Evolutionary conservation across 2,113 vertebrate species (phyloP).

Genomic region (Dermatemys mawii): DNA sequence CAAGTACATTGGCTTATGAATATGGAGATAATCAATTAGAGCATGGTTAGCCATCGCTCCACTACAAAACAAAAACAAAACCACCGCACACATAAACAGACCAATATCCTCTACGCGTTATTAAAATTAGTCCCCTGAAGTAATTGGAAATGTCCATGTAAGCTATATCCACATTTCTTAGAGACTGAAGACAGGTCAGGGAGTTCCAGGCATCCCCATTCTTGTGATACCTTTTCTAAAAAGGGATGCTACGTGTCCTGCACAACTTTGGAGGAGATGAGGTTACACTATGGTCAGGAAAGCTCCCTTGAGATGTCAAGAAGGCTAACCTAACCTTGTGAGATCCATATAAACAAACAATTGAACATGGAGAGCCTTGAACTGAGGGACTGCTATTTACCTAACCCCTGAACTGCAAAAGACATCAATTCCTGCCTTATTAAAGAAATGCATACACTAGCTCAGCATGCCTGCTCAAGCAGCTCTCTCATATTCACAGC

Average conservation of each 20-base stretch:
- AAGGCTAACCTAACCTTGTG: constrained; percentile 72
- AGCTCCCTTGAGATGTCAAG: constrained; percentile 64
- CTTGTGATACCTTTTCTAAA: neutral
- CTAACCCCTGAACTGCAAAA: constrained; percentile 76
- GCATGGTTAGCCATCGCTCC: neutral
- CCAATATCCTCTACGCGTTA: neutral
- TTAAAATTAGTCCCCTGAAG: neutral
- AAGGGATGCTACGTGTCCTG: constrained; percentile 39
- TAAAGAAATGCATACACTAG: constrained; percentile 70
- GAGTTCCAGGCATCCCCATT: neutral
- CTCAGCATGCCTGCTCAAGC: constrained; percentile 52
- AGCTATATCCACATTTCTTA: neutral
- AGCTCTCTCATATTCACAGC: constrained; percentile 73
- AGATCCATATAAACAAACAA: constrained; percentile 79
- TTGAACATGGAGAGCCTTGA: constrained; percentile 77
- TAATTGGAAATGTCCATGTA: neutral
- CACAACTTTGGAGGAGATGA: constrained; percentile 45
- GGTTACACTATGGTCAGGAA: constrained; percentile 67
- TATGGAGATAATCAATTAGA: neutral
- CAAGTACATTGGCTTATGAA: neutral
- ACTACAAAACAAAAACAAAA: neutral
- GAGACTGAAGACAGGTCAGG: accelerated
- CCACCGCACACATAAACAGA: neutral
- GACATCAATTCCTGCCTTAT: constrained; percentile 79
- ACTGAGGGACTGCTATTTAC: constrained; percentile 77